Base-by-base conservation (phyloP, 2,888 invertebrate genomes). In the Fragum whitleyi region DNA sequence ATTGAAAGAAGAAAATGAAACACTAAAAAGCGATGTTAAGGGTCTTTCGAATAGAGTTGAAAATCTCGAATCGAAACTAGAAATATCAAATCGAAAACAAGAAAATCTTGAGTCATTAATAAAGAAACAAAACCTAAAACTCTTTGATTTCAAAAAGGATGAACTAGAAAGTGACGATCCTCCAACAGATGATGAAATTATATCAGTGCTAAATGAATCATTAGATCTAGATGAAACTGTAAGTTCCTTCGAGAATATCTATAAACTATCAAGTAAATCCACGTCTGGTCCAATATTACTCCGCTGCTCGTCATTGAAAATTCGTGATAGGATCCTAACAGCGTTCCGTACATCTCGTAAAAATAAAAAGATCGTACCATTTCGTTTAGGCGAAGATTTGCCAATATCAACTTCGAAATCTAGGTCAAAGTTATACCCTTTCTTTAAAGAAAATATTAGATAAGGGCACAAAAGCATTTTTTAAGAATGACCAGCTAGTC, bases 321-420 rank as follows among this genome's bases (percentile, higher is more conserved):
- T 21, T 29, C n/a, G 11, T 19, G 53, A 28, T n/a, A 47, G 51
- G 29, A 23, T 28, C 51, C 23, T 69, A 19, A 23, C 11, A 23
- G 9, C 39, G 23, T 47, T 53, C 19, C 23, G 26, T 5, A 23
- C 3, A 7, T 28, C 16, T n/a, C 51, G n/a, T 28, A 51, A 39
- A 42, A 11, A 65, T 6, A 26, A 9, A 19, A 39, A 14, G 19
- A 11, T 6, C 9, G 2, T 36, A 16, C 32, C 29, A 7, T 11
- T 68, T 21, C 68, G 68, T 2, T 26, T 68, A 21, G 36, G 23
- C 2, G 68, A 68, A 39, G 68, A 68, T 16, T 39, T 68, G 19
- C 68, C 68, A 42, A n/a, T 39, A 21, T 26, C 21, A 7, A 39
- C 39, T 5, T 14, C 39, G 3, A 68, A 68, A 23, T n/a, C 68